A percentile compares a stretch with the other conserved stretches of the same genome.
These are phyloP conservation scores for Rotaria sp. DNA, from an alignment of 2,888 invertebrate genomes.

Conservation along the genomic window DNA sequence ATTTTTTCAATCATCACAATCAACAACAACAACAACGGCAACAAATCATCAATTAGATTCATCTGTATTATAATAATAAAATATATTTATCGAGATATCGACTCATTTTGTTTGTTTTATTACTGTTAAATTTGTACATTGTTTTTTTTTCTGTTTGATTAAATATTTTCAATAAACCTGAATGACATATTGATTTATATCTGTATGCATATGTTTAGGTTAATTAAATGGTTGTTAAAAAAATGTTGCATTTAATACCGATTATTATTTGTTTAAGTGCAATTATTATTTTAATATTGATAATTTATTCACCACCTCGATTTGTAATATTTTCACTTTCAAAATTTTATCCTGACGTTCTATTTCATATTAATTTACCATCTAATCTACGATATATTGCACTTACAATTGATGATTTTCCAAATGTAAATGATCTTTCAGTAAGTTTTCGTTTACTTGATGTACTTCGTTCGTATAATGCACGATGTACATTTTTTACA, in stretches of 20 bases:
- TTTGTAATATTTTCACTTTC: neutral
- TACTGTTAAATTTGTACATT: too few species aligned
- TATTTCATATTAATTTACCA: neutral
- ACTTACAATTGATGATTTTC: conserved; percentile 17
- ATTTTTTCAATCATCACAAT: neutral
- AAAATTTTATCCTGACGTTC: neutral
- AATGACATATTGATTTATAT: too few species aligned
- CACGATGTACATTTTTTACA: neutral
- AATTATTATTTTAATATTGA: neutral
- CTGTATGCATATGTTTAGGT: too few species aligned
- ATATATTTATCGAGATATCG: too few species aligned
- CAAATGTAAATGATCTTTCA: neutral
- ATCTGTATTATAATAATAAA: neutral
- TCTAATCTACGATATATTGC: neutral
- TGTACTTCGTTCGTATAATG: neutral
- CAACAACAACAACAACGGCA: neutral
- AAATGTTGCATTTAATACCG: too few species aligned
- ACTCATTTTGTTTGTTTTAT: too few species aligned
- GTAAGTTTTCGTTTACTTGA: neutral
- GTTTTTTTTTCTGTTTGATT: too few species aligned
- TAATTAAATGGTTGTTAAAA: too few species aligned
- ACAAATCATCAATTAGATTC: neutral
- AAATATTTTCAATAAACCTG: too few species aligned
- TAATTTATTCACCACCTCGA: neutral
- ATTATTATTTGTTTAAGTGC: neutral